These are phyloP conservation scores for Onthophagus sagittarius DNA, from an alignment of 2,888 invertebrate genomes.

Conservation along the genomic window DNA sequence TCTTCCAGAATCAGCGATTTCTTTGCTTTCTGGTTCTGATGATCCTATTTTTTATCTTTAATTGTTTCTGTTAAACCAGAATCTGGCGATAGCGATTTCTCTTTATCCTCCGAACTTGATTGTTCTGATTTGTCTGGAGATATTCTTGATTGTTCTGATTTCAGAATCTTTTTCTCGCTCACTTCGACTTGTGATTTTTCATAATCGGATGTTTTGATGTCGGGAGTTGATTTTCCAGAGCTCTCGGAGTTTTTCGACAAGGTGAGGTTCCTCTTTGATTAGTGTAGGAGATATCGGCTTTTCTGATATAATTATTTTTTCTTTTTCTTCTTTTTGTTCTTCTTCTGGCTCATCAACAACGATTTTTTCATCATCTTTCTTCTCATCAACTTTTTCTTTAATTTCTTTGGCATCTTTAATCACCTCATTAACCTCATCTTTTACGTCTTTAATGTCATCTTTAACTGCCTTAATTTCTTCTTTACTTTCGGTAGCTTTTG, in stretches of 20 bases:
- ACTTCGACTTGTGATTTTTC: constrained; percentile 23
- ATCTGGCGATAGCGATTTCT: constrained; percentile 12
- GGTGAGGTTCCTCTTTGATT: constrained; percentile 30
- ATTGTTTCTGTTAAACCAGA: constrained; percentile 15
- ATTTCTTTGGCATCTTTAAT: neutral
- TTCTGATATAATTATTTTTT: neutral
- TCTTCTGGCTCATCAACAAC: constrained; percentile 25
- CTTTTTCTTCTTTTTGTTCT: constrained; percentile 23
- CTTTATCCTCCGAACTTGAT: constrained; percentile 26
- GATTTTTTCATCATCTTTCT: constrained; percentile 35
- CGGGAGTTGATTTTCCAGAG: constrained; percentile 35
- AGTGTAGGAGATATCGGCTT: neutral
- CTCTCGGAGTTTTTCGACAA: constrained; percentile 45
- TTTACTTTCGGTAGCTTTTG: neutral
- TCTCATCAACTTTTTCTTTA: neutral
- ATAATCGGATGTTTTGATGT: constrained; percentile 26
- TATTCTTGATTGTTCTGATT: neutral
- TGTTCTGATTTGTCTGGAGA: constrained; percentile 21
- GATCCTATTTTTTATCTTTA: constrained; percentile 10
- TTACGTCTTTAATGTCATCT: constrained; percentile 1
- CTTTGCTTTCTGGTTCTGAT: constrained; percentile 6
- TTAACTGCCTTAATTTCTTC: constrained; percentile 3
- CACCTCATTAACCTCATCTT: constrained; percentile 1
- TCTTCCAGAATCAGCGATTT: constrained; percentile 19
- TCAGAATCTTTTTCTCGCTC: constrained; percentile 16